Conservation (phyloP, 2,797 vertebrate species). For the Lacerta agilis region DNA sequence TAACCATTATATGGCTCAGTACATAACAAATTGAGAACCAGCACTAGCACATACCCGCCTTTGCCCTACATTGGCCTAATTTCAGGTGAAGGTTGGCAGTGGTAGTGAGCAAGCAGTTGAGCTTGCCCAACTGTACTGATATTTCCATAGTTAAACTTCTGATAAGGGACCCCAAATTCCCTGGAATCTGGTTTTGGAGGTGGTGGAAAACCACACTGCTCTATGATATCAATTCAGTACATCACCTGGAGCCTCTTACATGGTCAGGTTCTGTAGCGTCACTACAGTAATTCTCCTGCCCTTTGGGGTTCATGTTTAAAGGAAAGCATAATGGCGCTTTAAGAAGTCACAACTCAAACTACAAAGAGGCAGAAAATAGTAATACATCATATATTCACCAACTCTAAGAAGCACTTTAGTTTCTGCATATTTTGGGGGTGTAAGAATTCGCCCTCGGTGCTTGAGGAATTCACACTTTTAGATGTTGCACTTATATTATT, state of each 20-base stretch:
- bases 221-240: neutral
- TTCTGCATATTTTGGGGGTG: neutral
- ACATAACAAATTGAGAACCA: neutral
- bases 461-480: neutral
- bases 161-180: neutral
- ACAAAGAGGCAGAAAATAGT: neutral
- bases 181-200: no score
- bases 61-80: neutral
- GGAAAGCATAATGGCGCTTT: neutral
- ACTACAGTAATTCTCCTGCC: neutral
- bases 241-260: neutral
- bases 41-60: neutral
- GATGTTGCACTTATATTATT: neutral
- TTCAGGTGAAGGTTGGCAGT: neutral
- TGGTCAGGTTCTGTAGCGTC: neutral
- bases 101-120: neutral
- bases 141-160: neutral
- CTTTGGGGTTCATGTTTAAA: neutral
- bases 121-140: neutral
- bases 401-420: neutral
- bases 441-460: neutral
- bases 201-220: neutral
- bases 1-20: no score
- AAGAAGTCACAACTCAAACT: fast-evolving
- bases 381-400: neutral